These are phyloP conservation scores for Fabriciana adippe DNA, from an alignment of 2,888 invertebrate genomes.

Conservation along the genomic window DNA sequence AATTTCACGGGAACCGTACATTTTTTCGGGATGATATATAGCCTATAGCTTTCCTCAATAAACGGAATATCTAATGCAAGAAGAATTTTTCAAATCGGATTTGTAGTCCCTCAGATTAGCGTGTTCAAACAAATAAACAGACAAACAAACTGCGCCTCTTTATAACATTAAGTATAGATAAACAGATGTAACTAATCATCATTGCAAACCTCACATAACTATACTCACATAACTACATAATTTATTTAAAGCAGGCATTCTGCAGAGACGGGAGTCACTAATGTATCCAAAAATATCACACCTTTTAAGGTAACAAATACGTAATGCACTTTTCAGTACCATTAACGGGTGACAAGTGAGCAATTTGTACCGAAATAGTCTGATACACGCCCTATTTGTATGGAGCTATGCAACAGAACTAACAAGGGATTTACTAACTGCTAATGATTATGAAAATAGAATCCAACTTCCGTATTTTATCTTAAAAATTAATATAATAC, in stretches of 20 bases:
- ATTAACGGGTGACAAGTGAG: conserved; percentile 34
- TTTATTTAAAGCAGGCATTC: not conserved
- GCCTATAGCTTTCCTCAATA: too few species aligned
- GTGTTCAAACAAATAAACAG: too few species aligned
- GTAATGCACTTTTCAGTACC: conserved; percentile 27
- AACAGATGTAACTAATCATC: too few species aligned
- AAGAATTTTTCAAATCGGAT: too few species aligned
- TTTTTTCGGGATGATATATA: too few species aligned
- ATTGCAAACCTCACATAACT: too few species aligned
- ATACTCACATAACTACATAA: not conserved
- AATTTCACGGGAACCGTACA: too few species aligned
- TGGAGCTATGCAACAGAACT: conserved; percentile 22
- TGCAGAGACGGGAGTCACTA: not conserved
- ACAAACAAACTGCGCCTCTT: too few species aligned
- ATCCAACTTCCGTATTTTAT: conserved; percentile 19
- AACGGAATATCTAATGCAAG: too few species aligned
- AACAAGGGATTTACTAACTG: conserved; percentile 27
- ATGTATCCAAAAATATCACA: conserved; percentile 21
- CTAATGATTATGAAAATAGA: conserved; percentile 32
- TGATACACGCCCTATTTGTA: conserved; percentile 32
- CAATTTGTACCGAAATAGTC: conserved; percentile 35
- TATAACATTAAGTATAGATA: too few species aligned
- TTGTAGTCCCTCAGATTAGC: too few species aligned
- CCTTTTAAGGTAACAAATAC: conserved; percentile 28
- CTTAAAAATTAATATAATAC: not conserved